Evolutionary conservation across 35 echinoderm and acorn worm species (phyloP).

Genomic region (Ophiothrix spiculata): DNA sequence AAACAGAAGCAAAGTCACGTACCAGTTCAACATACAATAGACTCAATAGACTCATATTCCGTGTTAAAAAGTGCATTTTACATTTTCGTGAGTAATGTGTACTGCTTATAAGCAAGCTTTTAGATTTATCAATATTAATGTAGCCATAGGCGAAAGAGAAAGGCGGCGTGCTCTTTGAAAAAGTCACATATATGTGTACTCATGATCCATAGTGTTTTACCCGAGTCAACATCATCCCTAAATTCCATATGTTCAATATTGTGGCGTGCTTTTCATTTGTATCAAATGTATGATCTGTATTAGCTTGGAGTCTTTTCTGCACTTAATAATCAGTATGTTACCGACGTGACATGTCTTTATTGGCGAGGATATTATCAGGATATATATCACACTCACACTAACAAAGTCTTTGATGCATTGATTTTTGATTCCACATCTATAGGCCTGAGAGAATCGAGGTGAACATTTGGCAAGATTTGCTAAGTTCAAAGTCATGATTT

Average conservation of each 20-base stretch:
- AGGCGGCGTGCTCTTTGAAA: conserved; percentile 9
- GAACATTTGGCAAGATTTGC: neutral
- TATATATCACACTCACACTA: neutral
- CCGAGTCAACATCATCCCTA: neutral
- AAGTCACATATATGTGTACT: neutral
- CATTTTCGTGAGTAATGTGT: no score
- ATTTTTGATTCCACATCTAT: neutral
- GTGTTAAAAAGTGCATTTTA: no score
- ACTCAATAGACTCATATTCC: no score
- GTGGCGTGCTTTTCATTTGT: neutral
- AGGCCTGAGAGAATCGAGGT: neutral
- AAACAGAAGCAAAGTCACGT: no score
- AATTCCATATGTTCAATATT: neutral
- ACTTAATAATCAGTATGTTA: neutral
- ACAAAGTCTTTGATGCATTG: neutral
- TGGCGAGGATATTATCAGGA: neutral
- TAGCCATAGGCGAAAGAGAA: neutral
- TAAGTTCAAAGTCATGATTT: neutral
- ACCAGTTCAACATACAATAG: no score
- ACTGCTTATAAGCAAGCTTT: no score
- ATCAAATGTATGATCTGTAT: neutral
- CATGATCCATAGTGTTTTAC: neutral
- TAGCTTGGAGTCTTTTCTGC: neutral
- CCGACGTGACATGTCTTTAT: neutral
- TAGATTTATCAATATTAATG: conserved; percentile 13